Evolutionary conservation across 64 coral and sea anemone genomes (phyloP), one percentile per base, ranked within the genome.

Genomic region (Actinia tenebrosa): DNA sequence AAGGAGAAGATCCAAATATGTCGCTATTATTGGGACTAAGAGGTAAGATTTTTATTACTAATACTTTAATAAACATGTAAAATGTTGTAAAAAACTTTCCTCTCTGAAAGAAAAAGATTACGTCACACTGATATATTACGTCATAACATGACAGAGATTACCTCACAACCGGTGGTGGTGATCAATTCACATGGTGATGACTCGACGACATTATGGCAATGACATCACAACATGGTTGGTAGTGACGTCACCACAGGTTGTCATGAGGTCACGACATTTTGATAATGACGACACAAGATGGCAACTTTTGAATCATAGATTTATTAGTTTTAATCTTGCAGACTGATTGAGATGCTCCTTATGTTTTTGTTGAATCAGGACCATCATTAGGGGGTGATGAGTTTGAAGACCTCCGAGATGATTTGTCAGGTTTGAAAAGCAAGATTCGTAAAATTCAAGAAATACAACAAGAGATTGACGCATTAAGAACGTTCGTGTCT

Each of bases 1-100:
- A 86, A 79, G 94, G 94, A 55, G 89, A 96, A 80, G 94, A 96
- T 22, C 94, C 94, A 16, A 89, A 93, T 59, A 96, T 96, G 91
- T 96, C 94, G 16, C 79, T 96, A 46, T 61, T 96, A 43, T 88
- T 96, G 46, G 94, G 94, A 59, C 27, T 87, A 13, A 87, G 86
- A 92, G 83, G 94, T 96, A 64, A 75, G 11, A 10, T 37, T 42
- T 75, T 42, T 30, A 7, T 66, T n/a, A 23, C n/a, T 66, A 23
- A 66, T 66, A 22, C 22, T 66, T 66, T 1, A 23, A 20, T 66
- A n/a, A 5, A 66, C 20, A 14, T 66, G n/a, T n/a, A 23, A 25
- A 58, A 58, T 10, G 56, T 58, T 58, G 63, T 37, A 5, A 66
- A 20, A 66, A 66, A 66, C 63, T 66, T 66, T 66, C 4, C 63